Percentiles rank a stretch among this genome's conserved stretches.
phyloP scores from a whole-genome alignment of 2,797 vertebrate genomes.

The Lacerta viridis region DNA sequence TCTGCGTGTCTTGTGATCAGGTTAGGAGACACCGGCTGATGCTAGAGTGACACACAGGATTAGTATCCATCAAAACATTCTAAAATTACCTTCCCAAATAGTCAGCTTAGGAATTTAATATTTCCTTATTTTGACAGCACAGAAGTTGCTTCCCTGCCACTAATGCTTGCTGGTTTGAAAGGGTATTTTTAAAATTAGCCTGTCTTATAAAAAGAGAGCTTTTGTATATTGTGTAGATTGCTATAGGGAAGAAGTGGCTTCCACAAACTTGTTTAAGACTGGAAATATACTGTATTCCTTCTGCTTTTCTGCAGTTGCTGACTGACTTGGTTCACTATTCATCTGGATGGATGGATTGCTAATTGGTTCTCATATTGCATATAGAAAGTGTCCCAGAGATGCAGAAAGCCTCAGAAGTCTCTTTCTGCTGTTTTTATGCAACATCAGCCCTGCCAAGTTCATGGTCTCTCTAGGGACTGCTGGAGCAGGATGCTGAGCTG shows the following conservation, averaged over 20 bases:
- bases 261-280: not conserved
- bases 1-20: not conserved
- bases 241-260: not conserved
- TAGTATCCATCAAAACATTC: not conserved
- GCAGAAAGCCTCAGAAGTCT: not conserved
- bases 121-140: not conserved
- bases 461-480: accelerated
- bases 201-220: not conserved
- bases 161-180: not conserved
- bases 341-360: not conserved
- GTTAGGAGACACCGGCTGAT: not conserved
- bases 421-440: not conserved
- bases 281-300: not conserved
- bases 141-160: not conserved
- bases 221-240: not conserved
- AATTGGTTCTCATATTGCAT: slow-evolving; percentile 18
- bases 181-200: not conserved
- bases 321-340: not conserved
- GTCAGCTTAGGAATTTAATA: not conserved
- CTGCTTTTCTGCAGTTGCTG: not conserved
- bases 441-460: not conserved
- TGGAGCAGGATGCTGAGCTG: accelerated
- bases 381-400: not conserved
- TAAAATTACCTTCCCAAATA: not conserved
- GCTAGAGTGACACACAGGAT: not conserved